Evolutionary conservation across 2,797 vertebrate genomes (phyloP).

Genomic region (Dallia pectoralis): DNA sequence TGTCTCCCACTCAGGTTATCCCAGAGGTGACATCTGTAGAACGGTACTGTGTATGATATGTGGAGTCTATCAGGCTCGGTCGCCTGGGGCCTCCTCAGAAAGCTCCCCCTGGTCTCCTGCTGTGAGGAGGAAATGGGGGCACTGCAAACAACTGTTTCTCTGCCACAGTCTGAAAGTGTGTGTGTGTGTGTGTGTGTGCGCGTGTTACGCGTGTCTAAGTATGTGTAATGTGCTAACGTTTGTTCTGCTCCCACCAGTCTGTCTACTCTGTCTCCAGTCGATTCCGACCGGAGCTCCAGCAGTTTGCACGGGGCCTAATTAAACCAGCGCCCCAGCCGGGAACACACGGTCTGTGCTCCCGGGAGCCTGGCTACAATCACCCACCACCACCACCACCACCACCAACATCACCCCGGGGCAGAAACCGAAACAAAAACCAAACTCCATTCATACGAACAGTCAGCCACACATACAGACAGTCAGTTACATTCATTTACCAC

Average conservation of each 20-base stretch:
- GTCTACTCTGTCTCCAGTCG: not conserved
- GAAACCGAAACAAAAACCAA: conserved; percentile 13
- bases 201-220: conserved; percentile 31
- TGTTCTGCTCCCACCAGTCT: conserved; percentile 22
- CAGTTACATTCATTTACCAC: conserved; percentile 11
- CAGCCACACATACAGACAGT: conserved; percentile 20
- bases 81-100: conserved; percentile 33
- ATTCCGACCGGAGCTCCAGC: conserved; percentile 48
- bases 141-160: conserved; percentile 33
- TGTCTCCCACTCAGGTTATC: not conserved
- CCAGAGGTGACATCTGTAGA: not conserved
- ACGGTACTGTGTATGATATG: conserved; percentile 9
- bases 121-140: conserved; percentile 46
- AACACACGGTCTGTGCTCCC: conserved; percentile 44
- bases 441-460: conserved; percentile 18
- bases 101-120: conserved; percentile 25
- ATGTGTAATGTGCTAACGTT: conserved; percentile 35
- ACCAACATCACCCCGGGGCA: conserved; percentile 51
- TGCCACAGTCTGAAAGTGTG: conserved; percentile 7
- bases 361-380: conserved; percentile 58
- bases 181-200: conserved; percentile 17
- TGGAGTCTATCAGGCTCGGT: conserved; percentile 27
- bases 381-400: conserved; percentile 48
- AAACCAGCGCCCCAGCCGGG: conserved; percentile 50
- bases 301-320: conserved; percentile 48